Percentiles rank a stretch among this genome's conserved stretches.
These are phyloP conservation scores for Euplexia lucipara DNA, from an alignment of 2,888 invertebrate genomes.

Conservation along the genomic window DNA sequence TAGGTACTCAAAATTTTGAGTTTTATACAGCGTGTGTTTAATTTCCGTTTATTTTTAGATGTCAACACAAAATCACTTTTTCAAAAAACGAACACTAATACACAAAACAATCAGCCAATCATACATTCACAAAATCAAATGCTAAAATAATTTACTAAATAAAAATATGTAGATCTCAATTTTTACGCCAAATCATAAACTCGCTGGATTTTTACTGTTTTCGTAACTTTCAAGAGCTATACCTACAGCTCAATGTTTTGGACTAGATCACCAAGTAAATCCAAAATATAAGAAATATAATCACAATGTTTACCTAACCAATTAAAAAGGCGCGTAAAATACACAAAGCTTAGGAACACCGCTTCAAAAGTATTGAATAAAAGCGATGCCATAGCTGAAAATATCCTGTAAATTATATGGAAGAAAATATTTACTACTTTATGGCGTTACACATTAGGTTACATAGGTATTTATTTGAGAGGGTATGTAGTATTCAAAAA, in stretches of 20 bases:
- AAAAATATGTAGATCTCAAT: constrained; percentile 54
- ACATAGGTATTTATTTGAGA: constrained; percentile 31
- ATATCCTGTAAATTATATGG: background rate
- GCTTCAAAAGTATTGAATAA: constrained; percentile 24
- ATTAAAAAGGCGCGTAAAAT: constrained; percentile 9
- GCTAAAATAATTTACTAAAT: constrained; percentile 60
- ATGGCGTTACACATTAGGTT: constrained; percentile 44
- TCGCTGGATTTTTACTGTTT: constrained; percentile 30
- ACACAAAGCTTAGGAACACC: no score
- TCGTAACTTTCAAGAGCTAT: constrained; percentile 29
- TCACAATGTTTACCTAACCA: constrained; percentile 31
- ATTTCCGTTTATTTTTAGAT: constrained; percentile 30
- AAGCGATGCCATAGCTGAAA: constrained; percentile 1
- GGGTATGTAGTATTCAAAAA: constrained; percentile 29
- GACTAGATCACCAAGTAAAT: constrained; percentile 48
- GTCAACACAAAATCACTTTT: constrained; percentile 51
- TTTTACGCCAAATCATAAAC: constrained; percentile 36
- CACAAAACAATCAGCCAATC: constrained; percentile 58
- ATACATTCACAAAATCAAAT: constrained; percentile 57
- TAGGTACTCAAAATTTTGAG: constrained; percentile 22
- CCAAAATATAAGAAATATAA: constrained; percentile 44
- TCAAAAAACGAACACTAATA: constrained; percentile 42
- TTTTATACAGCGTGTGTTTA: constrained; percentile 46
- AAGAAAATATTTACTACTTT: constrained; percentile 15
- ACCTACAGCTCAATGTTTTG: constrained; percentile 32